These are phyloP conservation scores for Yponomeuta plumbellus DNA, from an alignment of 2,888 invertebrate species.

Conservation along the genomic window DNA sequence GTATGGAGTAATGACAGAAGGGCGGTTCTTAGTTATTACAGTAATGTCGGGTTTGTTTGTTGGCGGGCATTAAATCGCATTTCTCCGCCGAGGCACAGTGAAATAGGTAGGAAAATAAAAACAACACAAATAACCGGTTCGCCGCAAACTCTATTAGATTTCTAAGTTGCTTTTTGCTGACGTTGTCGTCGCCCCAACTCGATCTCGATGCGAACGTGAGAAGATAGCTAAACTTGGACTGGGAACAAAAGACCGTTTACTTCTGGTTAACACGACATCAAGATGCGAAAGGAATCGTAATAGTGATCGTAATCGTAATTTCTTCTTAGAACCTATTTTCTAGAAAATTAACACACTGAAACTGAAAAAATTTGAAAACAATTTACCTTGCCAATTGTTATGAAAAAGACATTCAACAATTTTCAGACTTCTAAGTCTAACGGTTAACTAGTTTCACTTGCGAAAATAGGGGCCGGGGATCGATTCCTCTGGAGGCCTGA, in stretches of 20 bases:
- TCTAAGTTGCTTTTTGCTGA: slow-evolving; percentile 69
- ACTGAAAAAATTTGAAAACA: too few species aligned
- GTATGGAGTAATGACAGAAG: slow-evolving; percentile 69
- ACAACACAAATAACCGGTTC: slow-evolving; percentile 66
- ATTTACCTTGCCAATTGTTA: too few species aligned
- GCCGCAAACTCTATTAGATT: slow-evolving; percentile 74
- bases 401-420: too few species aligned
- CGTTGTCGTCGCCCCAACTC: slow-evolving; percentile 65
- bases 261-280: background rate
- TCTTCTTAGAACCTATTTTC: too few species aligned
- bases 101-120: slow-evolving; percentile 49
- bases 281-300: too few species aligned
- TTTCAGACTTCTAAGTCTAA: too few species aligned
- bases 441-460: too few species aligned
- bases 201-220: slow-evolving; percentile 69
- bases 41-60: slow-evolving; percentile 69
- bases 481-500: too few species aligned
- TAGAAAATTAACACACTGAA: too few species aligned
- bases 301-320: too few species aligned
- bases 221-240: slow-evolving; percentile 49
- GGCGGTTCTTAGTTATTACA: slow-evolving; percentile 68
- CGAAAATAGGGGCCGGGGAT: too few species aligned
- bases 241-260: background rate
- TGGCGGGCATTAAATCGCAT: slow-evolving; percentile 67
- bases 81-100: slow-evolving; percentile 50